Base-by-base conservation (phyloP, 2,888 invertebrate genomes). In the Cheilosia urbana region DNA sequence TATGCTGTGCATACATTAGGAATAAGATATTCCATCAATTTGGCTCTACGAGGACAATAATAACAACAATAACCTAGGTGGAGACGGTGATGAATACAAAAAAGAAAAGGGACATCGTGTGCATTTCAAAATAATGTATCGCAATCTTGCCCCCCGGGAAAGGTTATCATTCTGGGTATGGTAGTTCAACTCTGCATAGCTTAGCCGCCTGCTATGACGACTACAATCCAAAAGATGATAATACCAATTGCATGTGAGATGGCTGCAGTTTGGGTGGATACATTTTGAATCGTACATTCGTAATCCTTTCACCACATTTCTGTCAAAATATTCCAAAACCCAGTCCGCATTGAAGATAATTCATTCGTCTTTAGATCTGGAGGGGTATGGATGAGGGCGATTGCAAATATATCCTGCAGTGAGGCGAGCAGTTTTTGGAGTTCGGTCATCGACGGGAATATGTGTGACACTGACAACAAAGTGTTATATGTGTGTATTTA, bases 41-140 rank as follows among this genome's bases (percentile, higher is more conserved):
- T 15, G 13, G 24, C 13, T 42, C 21, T 45, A 13, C n/a, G 58
- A 15, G 62, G 49, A 63, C 30, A 63, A 60, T 53, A 76, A 81
- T 71, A 72, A 77, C 69, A 82, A 81, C 76, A 82, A 82, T 82
- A 82, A 71, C 55, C 58, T 57, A 77, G 82, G 66, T 77, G 58
- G 47, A 58, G 37, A 37, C 55, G 57, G 66, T 66, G 71, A 77
- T 76, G 77, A 66, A 71, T 66, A 57, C 24, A 66, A 55, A 66
- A 79, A 65, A 63, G 63, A 62, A 69, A 58, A 66, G 51, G 72
- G 76, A 77, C 65, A 77, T 76, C 81, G 58, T 66, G 72, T 82
- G 71, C 82, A 53, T 77, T 77, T 77, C 71, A 72, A 69, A 81
- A 75, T 81, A 81, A 76, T 71, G 76, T 82, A 82, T 82, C 71